phyloP scores from a whole-genome alignment of 2,888 invertebrate genomes.

The Napeogenes inachia region DNA sequence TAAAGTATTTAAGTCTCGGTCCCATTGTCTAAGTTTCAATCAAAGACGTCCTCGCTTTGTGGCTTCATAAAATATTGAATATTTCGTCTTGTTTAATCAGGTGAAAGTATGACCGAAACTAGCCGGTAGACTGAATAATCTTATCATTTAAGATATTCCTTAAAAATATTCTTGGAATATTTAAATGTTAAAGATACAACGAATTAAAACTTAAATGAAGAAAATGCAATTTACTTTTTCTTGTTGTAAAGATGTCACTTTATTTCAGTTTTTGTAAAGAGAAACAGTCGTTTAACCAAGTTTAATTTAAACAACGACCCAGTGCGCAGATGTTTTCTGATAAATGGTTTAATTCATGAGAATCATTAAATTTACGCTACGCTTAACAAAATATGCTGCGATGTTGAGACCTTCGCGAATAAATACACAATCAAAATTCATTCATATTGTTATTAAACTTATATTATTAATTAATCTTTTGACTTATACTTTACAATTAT shows the following conservation, averaged over 20 bases:
- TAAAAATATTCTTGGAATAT: neutral
- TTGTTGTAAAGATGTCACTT: constrained; percentile 35
- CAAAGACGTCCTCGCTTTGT: constrained; percentile 28
- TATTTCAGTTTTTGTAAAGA: constrained; percentile 54
- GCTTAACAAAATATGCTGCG: constrained; percentile 10
- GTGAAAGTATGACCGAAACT: neutral
- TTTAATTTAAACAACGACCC: constrained; percentile 59
- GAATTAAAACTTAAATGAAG: constrained; percentile 22
- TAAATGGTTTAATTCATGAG: constrained; percentile 47
- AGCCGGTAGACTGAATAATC: no score
- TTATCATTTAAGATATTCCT: neutral
- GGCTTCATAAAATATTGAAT: constrained; percentile 19
- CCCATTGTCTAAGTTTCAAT: constrained; percentile 35
- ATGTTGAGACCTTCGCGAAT: constrained; percentile 1
- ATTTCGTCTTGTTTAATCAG: constrained; percentile 10
- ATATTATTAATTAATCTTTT: no score
- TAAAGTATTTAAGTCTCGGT: constrained; percentile 35
- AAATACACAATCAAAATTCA: neutral
- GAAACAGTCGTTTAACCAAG: constrained; percentile 54
- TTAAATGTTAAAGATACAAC: neutral
- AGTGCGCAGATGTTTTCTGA: constrained; percentile 66
- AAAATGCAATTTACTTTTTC: constrained; percentile 22
- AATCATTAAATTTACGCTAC: constrained; percentile 33
- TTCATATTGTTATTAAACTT: no score
- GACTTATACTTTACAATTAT: no score